Evolutionary conservation across 2,797 vertebrate species (phyloP).

Genomic region (Miopithecus talapoin): DNA sequence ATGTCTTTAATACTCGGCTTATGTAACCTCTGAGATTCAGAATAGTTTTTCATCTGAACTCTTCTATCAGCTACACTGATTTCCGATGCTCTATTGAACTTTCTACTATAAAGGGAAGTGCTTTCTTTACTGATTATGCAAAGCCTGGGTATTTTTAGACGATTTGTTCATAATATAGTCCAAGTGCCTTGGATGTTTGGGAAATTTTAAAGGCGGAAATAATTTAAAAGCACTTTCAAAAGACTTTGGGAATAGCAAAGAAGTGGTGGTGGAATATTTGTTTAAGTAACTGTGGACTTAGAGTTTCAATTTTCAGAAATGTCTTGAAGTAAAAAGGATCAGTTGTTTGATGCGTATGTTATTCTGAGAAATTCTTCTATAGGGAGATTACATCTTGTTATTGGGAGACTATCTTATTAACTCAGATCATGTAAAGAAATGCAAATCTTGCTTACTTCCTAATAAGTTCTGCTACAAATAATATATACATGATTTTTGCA

Average conservation of each 20-base stretch:
- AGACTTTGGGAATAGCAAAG: background rate
- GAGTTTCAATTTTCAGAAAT: slow-evolving; percentile 60
- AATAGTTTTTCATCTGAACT: slow-evolving; percentile 56
- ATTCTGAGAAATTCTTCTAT: background rate
- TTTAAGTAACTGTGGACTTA: slow-evolving; percentile 45
- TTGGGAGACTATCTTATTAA: slow-evolving; percentile 43
- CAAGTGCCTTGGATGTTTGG: background rate
- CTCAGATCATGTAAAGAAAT: slow-evolving; percentile 38
- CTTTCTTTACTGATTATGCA: slow-evolving; percentile 40
- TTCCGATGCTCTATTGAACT: slow-evolving; percentile 52
- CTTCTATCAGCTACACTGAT: slow-evolving; percentile 8
- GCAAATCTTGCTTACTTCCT: background rate
- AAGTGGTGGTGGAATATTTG: background rate
- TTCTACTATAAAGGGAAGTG: slow-evolving; percentile 44
- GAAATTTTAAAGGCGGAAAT: slow-evolving; percentile 46
- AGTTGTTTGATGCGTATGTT: background rate
- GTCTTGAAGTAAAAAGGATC: slow-evolving; percentile 29
- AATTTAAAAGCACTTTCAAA: slow-evolving; percentile 60
- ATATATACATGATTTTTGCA: background rate
- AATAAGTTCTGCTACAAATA: slow-evolving; percentile 22
- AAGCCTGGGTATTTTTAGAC: slow-evolving; percentile 4
- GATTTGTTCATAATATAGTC: slow-evolving; percentile 30
- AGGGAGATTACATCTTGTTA: slow-evolving; percentile 6
- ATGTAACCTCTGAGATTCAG: slow-evolving; percentile 59
- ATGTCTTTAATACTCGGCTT: slow-evolving; percentile 48